These are phyloP conservation scores for Coenonympha glycerion DNA, from an alignment of 2,888 invertebrate species.

Conservation along the genomic window DNA sequence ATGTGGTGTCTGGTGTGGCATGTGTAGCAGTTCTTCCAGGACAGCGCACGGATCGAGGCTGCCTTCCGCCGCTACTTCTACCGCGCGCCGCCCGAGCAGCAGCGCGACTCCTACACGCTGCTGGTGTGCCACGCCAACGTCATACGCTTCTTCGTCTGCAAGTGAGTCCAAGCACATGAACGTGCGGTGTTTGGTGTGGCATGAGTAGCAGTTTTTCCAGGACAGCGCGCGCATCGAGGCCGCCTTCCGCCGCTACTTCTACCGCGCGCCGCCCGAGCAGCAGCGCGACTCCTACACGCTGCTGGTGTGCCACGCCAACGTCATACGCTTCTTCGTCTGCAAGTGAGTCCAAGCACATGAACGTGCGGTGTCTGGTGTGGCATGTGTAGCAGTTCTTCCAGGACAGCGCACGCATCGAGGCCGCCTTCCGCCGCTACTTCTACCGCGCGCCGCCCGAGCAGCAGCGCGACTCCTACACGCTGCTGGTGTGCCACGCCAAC, in stretches of 20 bases:
- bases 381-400: not conserved
- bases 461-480: slow-evolving; percentile 87
- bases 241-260: slow-evolving; percentile 94
- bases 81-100: slow-evolving; percentile 87
- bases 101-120: slow-evolving; percentile 88
- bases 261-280: slow-evolving; percentile 89
- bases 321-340: slow-evolving; percentile 96
- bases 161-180: slow-evolving; percentile 78
- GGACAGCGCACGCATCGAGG: too few relatives aligned
- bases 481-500: slow-evolving; percentile 98
- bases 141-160: slow-evolving; percentile 95
- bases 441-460: slow-evolving; percentile 90
- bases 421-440: slow-evolving; percentile 95
- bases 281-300: slow-evolving; percentile 89
- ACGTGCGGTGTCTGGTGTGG: not conserved
- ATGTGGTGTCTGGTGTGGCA: too few relatives aligned
- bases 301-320: slow-evolving; percentile 98
- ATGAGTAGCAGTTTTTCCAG: slow-evolving; percentile 88
- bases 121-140: slow-evolving; percentile 99
- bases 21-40: slow-evolving; percentile 90
- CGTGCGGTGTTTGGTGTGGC: slow-evolving; percentile 39
- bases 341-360: slow-evolving; percentile 74
- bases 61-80: slow-evolving; percentile 96
- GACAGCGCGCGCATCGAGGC: slow-evolving; percentile 97
- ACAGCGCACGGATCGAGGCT: slow-evolving; percentile 95